Evolutionary conservation across 2,888 invertebrate species (phyloP).

Genomic region (Trisateles emortualis): DNA sequence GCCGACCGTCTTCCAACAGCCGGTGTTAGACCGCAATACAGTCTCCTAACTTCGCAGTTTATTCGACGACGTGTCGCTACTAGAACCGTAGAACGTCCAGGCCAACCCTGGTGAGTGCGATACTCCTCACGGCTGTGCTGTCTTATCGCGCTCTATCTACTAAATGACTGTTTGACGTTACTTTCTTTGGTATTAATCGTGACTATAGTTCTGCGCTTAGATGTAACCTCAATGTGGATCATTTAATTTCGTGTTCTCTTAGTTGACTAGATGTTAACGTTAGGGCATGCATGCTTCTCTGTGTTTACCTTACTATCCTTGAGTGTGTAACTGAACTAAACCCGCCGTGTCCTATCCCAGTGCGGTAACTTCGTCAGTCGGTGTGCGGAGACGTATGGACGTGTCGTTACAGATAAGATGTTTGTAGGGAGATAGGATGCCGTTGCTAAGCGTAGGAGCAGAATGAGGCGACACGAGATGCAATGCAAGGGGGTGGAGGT

Average conservation of each 20-base stretch:
- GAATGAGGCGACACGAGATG: slow-evolving; percentile 79
- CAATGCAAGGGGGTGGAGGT: slow-evolving; percentile 73
- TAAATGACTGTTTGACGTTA: slow-evolving; percentile 50
- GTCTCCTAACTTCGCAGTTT: slow-evolving; percentile 55
- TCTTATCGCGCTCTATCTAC: slow-evolving; percentile 52
- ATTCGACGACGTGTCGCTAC: slow-evolving; percentile 54
- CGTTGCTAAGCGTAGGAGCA: slow-evolving; percentile 79
- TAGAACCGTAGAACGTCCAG: slow-evolving; percentile 55
- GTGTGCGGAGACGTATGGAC: slow-evolving; percentile 69
- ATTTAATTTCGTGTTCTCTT: slow-evolving; percentile 62
- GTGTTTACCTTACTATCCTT: slow-evolving; percentile 70
- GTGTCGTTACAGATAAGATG: slow-evolving; percentile 79
- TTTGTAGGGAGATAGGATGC: slow-evolving; percentile 81
- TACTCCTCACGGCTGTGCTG: slow-evolving; percentile 33
- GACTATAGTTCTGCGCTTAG: slow-evolving; percentile 72
- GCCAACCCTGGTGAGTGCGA: slow-evolving; percentile 71
- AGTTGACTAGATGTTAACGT: slow-evolving; percentile 76
- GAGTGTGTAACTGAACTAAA: slow-evolving; percentile 67
- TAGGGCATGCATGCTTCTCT: slow-evolving; percentile 82
- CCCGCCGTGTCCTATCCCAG: slow-evolving; percentile 66
- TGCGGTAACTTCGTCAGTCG: slow-evolving; percentile 59
- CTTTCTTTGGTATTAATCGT: slow-evolving; percentile 56
- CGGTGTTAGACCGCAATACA: slow-evolving; percentile 59
- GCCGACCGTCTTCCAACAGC: slow-evolving; percentile 39
- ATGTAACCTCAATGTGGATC: slow-evolving; percentile 65